Percentiles rank a stretch among this genome's conserved stretches.
Conservation (phyloP, 1,140 invertebrate species). For the Conopomorpha cramerella region DNA sequence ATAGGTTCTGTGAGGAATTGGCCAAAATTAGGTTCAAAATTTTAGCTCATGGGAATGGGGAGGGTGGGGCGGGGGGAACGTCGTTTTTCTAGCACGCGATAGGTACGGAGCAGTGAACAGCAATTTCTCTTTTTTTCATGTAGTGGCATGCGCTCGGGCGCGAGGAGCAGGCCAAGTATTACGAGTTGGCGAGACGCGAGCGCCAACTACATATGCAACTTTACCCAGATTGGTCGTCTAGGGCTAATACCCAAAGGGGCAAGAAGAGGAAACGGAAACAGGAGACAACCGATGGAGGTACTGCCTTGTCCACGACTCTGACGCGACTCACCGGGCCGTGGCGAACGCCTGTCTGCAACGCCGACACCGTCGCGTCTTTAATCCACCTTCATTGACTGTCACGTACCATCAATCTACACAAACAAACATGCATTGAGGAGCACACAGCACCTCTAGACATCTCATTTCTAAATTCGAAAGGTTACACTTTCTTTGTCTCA, state of each 20-base stretch:
- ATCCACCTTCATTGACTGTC: no score
- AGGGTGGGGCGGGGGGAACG: no score
- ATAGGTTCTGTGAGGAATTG: conserved; percentile 58
- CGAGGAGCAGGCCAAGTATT: conserved; percentile 99
- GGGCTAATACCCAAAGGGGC: conserved; percentile 95
- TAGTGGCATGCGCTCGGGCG: conserved; percentile 98
- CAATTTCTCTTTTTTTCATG: conserved; percentile 62
- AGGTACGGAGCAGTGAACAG: conserved; percentile 42
- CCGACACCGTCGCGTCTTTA: conserved; percentile 6
- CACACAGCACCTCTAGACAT: no score
- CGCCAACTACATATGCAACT: conserved; percentile 98
- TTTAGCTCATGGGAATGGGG: conserved; percentile 37
- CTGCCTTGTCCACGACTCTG: no score
- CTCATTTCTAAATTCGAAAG: no score
- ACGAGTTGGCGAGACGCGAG: conserved; percentile 97
- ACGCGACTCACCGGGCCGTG: no score
- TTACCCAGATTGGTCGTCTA: conserved; percentile 98
- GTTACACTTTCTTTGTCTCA: no score
- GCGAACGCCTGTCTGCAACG: conserved; percentile 4
- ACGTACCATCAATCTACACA: no score
- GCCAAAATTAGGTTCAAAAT: conserved; percentile 44
- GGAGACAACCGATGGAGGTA: conserved; percentile 96
- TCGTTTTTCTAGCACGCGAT: conserved; percentile 64
- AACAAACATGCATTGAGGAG: no score
- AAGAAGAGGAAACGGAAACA: conserved; percentile 99